These are phyloP conservation scores for Cinclus cinclus DNA, from an alignment of 2,113 vertebrate species.

Conservation along the genomic window DNA sequence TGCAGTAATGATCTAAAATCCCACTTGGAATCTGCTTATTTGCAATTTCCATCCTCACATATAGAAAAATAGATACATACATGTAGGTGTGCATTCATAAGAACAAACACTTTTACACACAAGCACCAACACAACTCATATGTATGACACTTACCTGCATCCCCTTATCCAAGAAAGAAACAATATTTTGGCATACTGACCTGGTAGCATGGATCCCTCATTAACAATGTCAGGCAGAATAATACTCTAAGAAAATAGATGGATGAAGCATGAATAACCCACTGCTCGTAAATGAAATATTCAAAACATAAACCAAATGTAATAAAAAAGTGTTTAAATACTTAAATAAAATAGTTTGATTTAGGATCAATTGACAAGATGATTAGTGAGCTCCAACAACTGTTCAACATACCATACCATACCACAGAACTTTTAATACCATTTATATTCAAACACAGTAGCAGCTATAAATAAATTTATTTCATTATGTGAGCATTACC, in stretches of 20 bases:
- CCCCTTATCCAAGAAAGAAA: background rate
- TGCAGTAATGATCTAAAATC: background rate
- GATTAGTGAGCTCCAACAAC: background rate
- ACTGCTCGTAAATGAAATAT: slow-evolving; percentile 76
- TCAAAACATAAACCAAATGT: background rate
- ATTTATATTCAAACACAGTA: background rate
- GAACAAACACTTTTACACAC: background rate
- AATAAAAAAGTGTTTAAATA: background rate
- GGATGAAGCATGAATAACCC: slow-evolving; percentile 76
- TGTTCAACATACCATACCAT: background rate
- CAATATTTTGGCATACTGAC: slow-evolving; percentile 63
- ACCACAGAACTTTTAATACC: background rate
- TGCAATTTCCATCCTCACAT: background rate
- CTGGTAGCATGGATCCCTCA: slow-evolving; percentile 85
- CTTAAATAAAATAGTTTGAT: background rate
- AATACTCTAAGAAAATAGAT: slow-evolving; percentile 82
- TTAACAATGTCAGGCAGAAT: slow-evolving; percentile 84
- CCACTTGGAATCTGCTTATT: background rate
- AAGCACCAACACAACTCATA: background rate
- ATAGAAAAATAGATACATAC: background rate
- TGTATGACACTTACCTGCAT: background rate
- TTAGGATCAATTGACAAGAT: background rate
- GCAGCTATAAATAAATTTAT: background rate
- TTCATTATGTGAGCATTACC: background rate
- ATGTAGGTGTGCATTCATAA: background rate